Conservation (phyloP, 2,888 invertebrate genomes). For the Ochropacha duplaris region DNA sequence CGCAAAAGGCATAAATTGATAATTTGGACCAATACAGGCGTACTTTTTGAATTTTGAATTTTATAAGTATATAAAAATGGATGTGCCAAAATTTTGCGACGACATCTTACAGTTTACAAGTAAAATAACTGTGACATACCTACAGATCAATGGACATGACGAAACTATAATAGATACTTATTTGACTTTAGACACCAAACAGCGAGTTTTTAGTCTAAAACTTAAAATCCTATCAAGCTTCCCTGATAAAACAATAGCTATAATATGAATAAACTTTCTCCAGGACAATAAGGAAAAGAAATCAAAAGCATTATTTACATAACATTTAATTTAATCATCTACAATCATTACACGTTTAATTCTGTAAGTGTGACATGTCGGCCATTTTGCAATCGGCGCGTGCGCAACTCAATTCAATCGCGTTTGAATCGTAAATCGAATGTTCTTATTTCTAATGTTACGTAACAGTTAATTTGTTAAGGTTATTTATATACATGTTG, state of each 20-base stretch:
- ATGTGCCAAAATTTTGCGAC: too few species aligned
- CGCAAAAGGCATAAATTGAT: too few species aligned
- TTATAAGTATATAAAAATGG: too few species aligned
- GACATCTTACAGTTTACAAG: too few species aligned
- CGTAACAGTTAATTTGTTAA: slow-evolving; percentile 14
- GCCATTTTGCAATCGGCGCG: slow-evolving; percentile 43
- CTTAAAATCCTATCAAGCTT: too few species aligned
- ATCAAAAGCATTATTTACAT: slow-evolving; percentile 54
- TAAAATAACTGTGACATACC: too few species aligned
- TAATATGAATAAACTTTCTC: slow-evolving; percentile 27
- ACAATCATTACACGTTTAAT: slow-evolving; percentile 54
- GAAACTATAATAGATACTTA: too few species aligned
- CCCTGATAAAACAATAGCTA: slow-evolving; percentile 7
- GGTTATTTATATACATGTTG: slow-evolving; percentile 11
- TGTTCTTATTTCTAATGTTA: slow-evolving; percentile 18
- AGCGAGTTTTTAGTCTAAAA: too few species aligned
- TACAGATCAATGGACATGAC: too few species aligned
- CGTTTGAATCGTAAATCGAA: slow-evolving; percentile 24
- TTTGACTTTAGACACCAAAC: too few species aligned
- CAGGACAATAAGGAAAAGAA: slow-evolving; percentile 53
- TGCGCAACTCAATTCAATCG: slow-evolving; percentile 19
- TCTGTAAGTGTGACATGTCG: slow-evolving; percentile 29
- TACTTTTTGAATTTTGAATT: too few species aligned
- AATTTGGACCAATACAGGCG: too few species aligned
- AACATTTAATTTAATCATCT: slow-evolving; percentile 66